These are phyloP conservation scores for Lepidurus couesii DNA, from an alignment of 1,140 invertebrate genomes.

Conservation along the genomic window DNA sequence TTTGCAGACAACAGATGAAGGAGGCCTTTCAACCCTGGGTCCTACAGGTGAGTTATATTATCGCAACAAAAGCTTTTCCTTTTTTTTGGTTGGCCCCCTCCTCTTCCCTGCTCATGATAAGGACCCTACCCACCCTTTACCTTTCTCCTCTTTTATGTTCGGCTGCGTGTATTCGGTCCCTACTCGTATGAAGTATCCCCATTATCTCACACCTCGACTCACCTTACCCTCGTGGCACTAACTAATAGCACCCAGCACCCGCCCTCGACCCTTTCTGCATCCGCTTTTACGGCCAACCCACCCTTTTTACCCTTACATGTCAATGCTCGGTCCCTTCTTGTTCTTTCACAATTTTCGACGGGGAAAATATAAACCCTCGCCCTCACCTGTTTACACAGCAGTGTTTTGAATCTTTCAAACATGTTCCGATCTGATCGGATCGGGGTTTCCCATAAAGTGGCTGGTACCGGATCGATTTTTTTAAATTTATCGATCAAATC, in stretches of 20 bases:
- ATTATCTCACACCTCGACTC: background rate
- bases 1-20: constrained; percentile 40
- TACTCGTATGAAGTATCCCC: background rate
- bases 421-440: too few species aligned
- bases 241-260: background rate
- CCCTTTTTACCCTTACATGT: background rate
- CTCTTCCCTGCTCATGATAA: background rate
- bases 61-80: background rate
- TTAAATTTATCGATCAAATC: too few species aligned
- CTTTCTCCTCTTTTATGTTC: background rate
- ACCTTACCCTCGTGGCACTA: background rate
- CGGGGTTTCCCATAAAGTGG: too few species aligned
- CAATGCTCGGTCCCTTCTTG: background rate
- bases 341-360: background rate
- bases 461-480: too few species aligned
- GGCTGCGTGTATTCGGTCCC: background rate
- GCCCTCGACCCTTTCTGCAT: background rate
- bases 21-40: constrained; percentile 82
- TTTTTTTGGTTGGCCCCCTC: background rate
- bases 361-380: background rate
- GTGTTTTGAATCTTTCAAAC: too few species aligned
- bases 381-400: background rate
- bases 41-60: constrained; percentile 47
- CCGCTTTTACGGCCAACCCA: background rate
- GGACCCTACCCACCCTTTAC: background rate